A percentile compares a stretch with the other conserved stretches of the same genome.
phyloP scores from a whole-genome alignment of 2,888 invertebrate genomes.

The Helleia helle region DNA sequence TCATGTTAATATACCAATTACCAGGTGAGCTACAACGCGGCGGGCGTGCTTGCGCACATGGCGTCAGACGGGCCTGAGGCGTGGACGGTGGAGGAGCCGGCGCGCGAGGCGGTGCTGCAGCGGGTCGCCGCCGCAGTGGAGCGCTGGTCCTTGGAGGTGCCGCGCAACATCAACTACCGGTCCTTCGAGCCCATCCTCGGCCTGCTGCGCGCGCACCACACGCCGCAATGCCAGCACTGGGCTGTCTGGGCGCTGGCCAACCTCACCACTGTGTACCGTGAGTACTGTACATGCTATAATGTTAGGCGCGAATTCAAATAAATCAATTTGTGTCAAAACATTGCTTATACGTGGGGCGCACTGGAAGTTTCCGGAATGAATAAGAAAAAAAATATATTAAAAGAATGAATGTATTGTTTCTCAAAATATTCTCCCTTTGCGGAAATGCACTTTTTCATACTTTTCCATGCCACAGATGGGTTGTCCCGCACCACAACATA shows the following conservation, averaged over 20 bases:
- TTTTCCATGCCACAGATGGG: no score
- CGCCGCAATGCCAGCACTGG: conserved; percentile 96
- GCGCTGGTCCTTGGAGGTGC: conserved; percentile 89
- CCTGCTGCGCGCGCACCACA: conserved; percentile 86
- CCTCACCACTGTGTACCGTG: conserved; percentile 93
- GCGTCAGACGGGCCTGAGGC: conserved; percentile 90
- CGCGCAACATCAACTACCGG: conserved; percentile 96
- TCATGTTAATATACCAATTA: no score
- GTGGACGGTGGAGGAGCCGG: conserved; percentile 85
- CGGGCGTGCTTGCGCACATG: conserved; percentile 96
- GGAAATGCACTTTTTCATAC: no score
- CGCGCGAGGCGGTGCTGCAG: conserved; percentile 79
- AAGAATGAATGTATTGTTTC: no score
- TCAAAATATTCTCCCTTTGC: no score
- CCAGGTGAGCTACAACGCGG: conserved; percentile 95
- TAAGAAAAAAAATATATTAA: no score
- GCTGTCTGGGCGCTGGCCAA: conserved; percentile 98
- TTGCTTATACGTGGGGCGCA: no score
- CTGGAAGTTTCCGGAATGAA: no score
- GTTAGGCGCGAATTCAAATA: no score
- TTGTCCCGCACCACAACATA: no score
- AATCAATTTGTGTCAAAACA: no score
- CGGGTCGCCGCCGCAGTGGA: conserved; percentile 88
- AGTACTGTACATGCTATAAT: conserved; percentile 58
- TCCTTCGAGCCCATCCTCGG: conserved; percentile 93